Evolutionary conservation across 2,888 invertebrate species (phyloP), one percentile per base, ranked within the genome.

Genomic region (Carcina quercana): DNA sequence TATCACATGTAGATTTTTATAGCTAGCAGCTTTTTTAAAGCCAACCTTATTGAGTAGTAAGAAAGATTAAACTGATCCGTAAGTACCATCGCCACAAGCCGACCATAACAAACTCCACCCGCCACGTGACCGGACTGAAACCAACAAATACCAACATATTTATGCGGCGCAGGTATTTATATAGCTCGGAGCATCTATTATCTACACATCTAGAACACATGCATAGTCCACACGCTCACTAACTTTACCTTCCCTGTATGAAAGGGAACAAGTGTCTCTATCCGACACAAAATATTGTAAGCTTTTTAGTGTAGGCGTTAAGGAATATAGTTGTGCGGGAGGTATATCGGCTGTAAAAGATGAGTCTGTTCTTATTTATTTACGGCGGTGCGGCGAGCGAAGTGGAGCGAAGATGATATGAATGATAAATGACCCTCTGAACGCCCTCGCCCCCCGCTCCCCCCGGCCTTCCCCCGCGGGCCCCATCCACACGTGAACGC

Each of bases 391-490:
- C 79, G 82, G 80, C 80, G 83, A 82, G 80, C 82, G 83, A 82
- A 83, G 82, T 83, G 79, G 83, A 83, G 83, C 83, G 82, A 82
- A 83, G 83, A 83, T 83, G 83, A 83, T 83, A 83, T 83, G 82
- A 83, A 83, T 83, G 83, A 83, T 83, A 83, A 83, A 83, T 83
- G 83, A 83, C 82, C 83, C 82, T 72, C 72, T 58, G 69, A 70
- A 61, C 69, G 56, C 53, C 54, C 61, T 53, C 50, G 46, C 42
- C 48, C 39, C 45, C 47, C 50, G n/a, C 24, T 5, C 51, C 45
- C 35, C 30, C 42, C 47, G 48, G 56, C 53, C 53, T 43, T 39
- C 30, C 45, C 52, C 58, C 59, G 38, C 60, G n/a, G n/a, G n/a
- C n/a, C n/a, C n/a, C n/a, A 56, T 58, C 76, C 79, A 78, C 80